A percentile compares a stretch with the other conserved stretches of the same genome.
Evolutionary conservation across 1,140 invertebrate genomes (phyloP).

Genomic region (Atta colombica): DNA sequence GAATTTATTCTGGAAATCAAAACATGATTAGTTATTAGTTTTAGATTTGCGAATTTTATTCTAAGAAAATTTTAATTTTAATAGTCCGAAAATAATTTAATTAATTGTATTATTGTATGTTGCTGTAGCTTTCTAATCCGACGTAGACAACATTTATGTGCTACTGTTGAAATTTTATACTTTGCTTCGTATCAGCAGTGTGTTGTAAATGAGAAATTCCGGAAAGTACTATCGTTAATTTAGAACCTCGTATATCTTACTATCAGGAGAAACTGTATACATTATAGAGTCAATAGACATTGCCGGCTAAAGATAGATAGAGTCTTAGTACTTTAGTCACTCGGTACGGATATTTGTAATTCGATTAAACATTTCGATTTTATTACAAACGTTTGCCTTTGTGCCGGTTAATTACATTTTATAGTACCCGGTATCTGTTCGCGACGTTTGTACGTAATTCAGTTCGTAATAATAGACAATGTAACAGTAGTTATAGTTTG

Average conservation of each 20-base stretch:
- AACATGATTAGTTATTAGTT: background rate
- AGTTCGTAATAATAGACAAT: slow-evolving; percentile 32
- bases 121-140: background rate
- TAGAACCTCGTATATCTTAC: background rate
- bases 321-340: background rate
- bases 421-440: background rate
- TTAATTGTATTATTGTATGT: background rate
- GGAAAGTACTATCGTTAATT: background rate
- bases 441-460: background rate
- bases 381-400: slow-evolving; percentile 38
- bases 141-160: background rate
- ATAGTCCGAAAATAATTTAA: background rate
- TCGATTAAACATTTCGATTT: slow-evolving; percentile 37
- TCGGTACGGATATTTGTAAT: slow-evolving; percentile 18
- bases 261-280: background rate
- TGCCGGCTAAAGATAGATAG: background rate
- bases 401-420: slow-evolving; percentile 34
- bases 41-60: slow-evolving; percentile 4
- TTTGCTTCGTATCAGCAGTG: background rate
- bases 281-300: slow-evolving; percentile 19
- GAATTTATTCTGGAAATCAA: background rate
- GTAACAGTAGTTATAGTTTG: slow-evolving; percentile 14
- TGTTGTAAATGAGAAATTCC: slow-evolving; percentile 21
- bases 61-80: background rate
- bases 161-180: background rate